Evolutionary conservation across 2,113 vertebrate species (phyloP).

Genomic region (Heterotis niloticus): DNA sequence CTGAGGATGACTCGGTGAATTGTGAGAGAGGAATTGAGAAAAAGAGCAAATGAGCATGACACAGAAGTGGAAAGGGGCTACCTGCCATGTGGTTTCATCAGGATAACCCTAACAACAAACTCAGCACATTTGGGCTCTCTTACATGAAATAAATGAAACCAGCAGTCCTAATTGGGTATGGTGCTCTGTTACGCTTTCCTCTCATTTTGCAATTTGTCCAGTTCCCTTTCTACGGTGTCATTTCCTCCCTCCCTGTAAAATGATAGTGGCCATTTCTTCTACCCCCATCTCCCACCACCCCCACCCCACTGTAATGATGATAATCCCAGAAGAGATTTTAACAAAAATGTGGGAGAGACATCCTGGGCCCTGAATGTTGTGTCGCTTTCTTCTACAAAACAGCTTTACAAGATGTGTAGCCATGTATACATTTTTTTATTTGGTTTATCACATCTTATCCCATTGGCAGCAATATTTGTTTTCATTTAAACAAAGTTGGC

Average conservation of each 20-base stretch:
- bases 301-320: constrained; percentile 51
- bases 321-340: constrained; percentile 50
- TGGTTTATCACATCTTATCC: no score
- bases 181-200: constrained; percentile 63
- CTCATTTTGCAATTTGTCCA: constrained; percentile 77
- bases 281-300: constrained; percentile 51
- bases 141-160: constrained; percentile 41
- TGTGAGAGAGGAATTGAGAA: no score
- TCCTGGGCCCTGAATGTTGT: constrained; percentile 24
- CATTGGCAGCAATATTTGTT: no score
- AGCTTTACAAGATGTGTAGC: background rate
- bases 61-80: constrained; percentile 16
- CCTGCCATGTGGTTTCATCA: constrained; percentile 46
- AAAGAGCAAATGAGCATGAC: background rate
- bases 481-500: no score
- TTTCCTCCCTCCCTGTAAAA: constrained; percentile 73
- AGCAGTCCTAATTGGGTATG: constrained; percentile 30
- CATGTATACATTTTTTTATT: no score
- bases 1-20: no score
- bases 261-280: constrained; percentile 56
- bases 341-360: constrained; percentile 36
- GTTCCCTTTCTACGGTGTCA: constrained; percentile 66
- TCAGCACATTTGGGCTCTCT: background rate
- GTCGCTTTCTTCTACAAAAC: background rate
- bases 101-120: constrained; percentile 11